A percentile compares a stretch with the other conserved stretches of the same genome.
These are phyloP conservation scores for Callipepla squamata DNA, from an alignment of 2,113 vertebrate species.

Conservation along the genomic window DNA sequence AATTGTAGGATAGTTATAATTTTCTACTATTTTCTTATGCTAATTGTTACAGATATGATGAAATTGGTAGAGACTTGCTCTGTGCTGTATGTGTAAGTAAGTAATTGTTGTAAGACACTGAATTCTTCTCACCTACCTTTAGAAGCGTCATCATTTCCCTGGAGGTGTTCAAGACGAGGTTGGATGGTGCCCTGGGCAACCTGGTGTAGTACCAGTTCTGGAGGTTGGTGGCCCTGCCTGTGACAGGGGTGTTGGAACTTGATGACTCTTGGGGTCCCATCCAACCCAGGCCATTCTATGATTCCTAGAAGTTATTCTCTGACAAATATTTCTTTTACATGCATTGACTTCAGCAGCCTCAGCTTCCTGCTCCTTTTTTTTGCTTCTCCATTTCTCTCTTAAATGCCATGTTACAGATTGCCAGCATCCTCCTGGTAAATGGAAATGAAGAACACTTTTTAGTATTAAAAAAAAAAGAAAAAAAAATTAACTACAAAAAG, in stretches of 20 bases:
- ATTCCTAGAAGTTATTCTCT: not conserved
- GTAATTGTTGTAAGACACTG: not conserved
- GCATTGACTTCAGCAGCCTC: not conserved
- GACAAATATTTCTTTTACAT: not conserved
- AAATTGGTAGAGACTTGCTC: not conserved
- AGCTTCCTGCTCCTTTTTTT: not conserved
- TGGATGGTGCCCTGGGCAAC: no score
- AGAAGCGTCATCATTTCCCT: not conserved
- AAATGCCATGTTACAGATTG: not conserved
- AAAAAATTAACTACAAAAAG: not conserved
- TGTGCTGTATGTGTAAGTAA: rapidly evolving
- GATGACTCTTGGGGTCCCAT: no score
- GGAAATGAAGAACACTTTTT: not conserved
- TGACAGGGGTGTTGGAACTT: no score
- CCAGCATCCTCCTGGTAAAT: not conserved
- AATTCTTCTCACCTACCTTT: not conserved
- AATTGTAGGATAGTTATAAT: not conserved
- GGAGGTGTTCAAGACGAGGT: no score
- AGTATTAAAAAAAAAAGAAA: not conserved
- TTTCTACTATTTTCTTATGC: not conserved
- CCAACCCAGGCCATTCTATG: no score
- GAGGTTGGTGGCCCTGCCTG: no score
- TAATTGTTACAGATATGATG: rapidly evolving
- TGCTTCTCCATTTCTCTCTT: not conserved
- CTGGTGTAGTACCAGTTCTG: no score